Evolutionary conservation across 2,797 vertebrate genomes (phyloP), one percentile per base, ranked within the genome.

Genomic region (Ciconia nigra): DNA sequence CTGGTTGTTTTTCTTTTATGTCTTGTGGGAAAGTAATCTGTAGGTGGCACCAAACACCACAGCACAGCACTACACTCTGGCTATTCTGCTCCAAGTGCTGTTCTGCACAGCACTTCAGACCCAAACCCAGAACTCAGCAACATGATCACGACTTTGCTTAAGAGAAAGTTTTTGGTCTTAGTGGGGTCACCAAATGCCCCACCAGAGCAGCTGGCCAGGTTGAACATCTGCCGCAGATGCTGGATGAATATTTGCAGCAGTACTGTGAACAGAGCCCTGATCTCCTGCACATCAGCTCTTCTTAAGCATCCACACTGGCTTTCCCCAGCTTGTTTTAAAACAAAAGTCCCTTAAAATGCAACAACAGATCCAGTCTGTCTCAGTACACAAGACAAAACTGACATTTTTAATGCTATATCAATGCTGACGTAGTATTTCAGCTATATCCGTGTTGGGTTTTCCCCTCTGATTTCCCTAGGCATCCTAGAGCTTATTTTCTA

Each of bases 21-120:
- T 63, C 49, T n/a, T 90, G 28, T 42, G 22, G 37, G 52, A 47
- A 46, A 28, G 11, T 14, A 10, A 51, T 71, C 97, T 76, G 54
- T 69, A 98, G 97, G 79, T 93, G 97, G 97, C 97, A 91, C 89
- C 93, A 96, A 89, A 96, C 54, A 81, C 81, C 83, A 42, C 31
- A 29, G 41, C 76, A n/a, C 26, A 51, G 25, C 19, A 24, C n/a
- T 39, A 7, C 16, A 2, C 15, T 39, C 15, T 8, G 57, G 61
- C 26, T 31, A 1, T 15, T 49, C 49, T 25, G 47, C 25, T 13
- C 8, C 54, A 15, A 31, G 28, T 5, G 21, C 12, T n/a, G 58
- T 3, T 35, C 41, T 9, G 9, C 58, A 4, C 31, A n/a, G 67
- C n/a, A 0, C 44, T 67, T 71, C 37, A 22, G 24, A 35, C 7